phyloP scores from a whole-genome alignment of 2,888 invertebrate genomes.

The Cryptosula pallasiana region DNA sequence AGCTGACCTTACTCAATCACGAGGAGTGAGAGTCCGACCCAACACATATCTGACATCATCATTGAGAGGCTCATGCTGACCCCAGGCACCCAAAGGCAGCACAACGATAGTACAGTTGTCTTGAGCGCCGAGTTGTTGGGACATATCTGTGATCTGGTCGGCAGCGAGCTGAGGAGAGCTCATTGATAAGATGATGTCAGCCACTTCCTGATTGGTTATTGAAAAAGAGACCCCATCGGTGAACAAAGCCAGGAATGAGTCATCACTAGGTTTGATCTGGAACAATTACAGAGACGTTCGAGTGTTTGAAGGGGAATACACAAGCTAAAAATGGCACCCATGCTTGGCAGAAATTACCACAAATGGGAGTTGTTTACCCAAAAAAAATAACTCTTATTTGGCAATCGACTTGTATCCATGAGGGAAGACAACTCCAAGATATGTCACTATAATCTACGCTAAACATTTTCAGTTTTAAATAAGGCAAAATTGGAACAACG shows the following conservation, averaged over 20 bases:
- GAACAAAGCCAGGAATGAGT: slow-evolving; percentile 50
- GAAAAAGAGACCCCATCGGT: slow-evolving; percentile 53
- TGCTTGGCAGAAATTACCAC: too few species aligned
- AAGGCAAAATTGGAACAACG: too few species aligned
- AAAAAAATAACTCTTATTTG: too few species aligned
- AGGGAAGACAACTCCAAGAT: too few species aligned
- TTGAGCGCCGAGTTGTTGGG: slow-evolving; percentile 57
- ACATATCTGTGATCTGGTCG: slow-evolving; percentile 53
- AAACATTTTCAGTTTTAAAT: too few species aligned
- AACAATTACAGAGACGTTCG: too few species aligned
- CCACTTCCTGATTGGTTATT: slow-evolving; percentile 49
- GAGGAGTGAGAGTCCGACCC: not conserved
- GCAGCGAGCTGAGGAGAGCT: slow-evolving; percentile 5
- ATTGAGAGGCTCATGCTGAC: slow-evolving; percentile 47
- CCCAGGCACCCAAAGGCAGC: slow-evolving; percentile 58
- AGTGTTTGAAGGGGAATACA: too few species aligned
- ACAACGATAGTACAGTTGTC: slow-evolving; percentile 57
- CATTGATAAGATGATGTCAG: slow-evolving; percentile 35
- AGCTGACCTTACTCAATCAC: too few species aligned
- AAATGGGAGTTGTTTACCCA: too few species aligned
- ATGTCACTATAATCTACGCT: too few species aligned
- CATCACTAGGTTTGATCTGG: slow-evolving; percentile 28
- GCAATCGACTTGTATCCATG: too few species aligned
- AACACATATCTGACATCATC: not conserved
- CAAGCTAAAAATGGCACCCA: too few species aligned